Conservation (phyloP, 2,113 vertebrate species). For the Menidia beryllina region DNA sequence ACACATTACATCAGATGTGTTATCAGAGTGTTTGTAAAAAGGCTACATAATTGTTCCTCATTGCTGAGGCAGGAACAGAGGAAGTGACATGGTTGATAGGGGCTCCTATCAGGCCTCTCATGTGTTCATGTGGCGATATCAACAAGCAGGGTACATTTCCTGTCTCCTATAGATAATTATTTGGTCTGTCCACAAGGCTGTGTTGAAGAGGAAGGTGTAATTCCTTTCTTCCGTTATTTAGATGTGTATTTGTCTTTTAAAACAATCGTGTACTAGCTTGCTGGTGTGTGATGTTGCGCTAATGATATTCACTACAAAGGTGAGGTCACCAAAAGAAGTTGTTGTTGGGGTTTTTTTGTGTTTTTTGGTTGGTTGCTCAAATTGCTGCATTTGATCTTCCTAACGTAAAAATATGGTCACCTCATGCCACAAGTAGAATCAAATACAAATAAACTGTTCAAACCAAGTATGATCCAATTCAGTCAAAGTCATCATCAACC, state of each 20-base stretch:
- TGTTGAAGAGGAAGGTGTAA: slow-evolving; percentile 33
- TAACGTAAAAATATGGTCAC: too few relatives aligned
- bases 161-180: slow-evolving; percentile 44
- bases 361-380: too few relatives aligned
- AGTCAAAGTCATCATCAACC: too few relatives aligned
- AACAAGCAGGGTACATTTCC: slow-evolving; percentile 52
- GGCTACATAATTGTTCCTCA: slow-evolving; percentile 37
- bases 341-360: too few relatives aligned
- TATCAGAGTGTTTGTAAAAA: slow-evolving; percentile 39
- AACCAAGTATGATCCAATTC: too few relatives aligned
- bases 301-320: not conserved
- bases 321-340: too few relatives aligned
- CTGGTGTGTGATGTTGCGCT: not conserved
- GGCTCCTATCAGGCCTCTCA: slow-evolving; percentile 66
- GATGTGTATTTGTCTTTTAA: not conserved
- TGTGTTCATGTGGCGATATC: slow-evolving; percentile 59
- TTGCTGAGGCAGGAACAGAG: slow-evolving; percentile 43
- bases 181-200: slow-evolving; percentile 20
- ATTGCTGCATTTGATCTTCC: too few relatives aligned
- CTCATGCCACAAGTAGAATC: too few relatives aligned
- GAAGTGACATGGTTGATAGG: slow-evolving; percentile 67
- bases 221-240: not conserved
- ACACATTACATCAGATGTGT: slow-evolving; percentile 11
- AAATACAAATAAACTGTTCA: too few relatives aligned
- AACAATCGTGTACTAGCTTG: not conserved